Percentiles rank a stretch among this genome's conserved stretches.
Evolutionary conservation across 2,797 vertebrate species (phyloP).

Genomic region (Psittacula echo): DNA sequence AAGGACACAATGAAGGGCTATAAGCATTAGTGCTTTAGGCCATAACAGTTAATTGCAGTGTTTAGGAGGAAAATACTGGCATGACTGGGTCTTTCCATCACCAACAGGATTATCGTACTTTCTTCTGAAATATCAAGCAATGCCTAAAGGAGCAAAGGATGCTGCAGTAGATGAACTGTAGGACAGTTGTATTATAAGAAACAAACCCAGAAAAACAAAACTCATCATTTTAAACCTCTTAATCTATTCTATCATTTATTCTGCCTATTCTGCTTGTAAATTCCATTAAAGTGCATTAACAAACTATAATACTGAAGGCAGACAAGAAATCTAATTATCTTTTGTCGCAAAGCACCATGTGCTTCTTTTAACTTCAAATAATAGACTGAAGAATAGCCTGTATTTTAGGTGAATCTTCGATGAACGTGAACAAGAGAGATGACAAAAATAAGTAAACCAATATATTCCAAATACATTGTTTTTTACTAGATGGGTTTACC

Average conservation of each 20-base stretch:
- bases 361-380: slow-evolving; percentile 74
- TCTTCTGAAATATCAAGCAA: not conserved
- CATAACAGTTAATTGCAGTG: not conserved
- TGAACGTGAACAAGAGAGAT: slow-evolving; percentile 41
- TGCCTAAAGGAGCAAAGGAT: not conserved
- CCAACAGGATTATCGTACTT: not conserved
- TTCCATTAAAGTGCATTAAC: slow-evolving; percentile 66
- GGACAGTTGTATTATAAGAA: not conserved
- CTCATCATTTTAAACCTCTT: slow-evolving; percentile 35
- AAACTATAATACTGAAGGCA: slow-evolving; percentile 69
- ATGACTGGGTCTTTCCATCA: not conserved
- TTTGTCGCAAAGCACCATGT: slow-evolving; percentile 75
- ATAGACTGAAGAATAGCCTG: slow-evolving; percentile 58
- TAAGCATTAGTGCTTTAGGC: not conserved
- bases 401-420: slow-evolving; percentile 70
- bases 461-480: not conserved
- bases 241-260: slow-evolving; percentile 37
- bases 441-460: slow-evolving; percentile 28
- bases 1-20: not conserved
- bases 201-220: not conserved
- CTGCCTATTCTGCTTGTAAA: slow-evolving; percentile 64
- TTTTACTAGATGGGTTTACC: slow-evolving; percentile 50
- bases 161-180: not conserved
- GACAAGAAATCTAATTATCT: slow-evolving; percentile 78
- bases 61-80: not conserved